A percentile compares a stretch with the other conserved stretches of the same genome.
phyloP scores from a whole-genome alignment of 2,113 vertebrate species.

The Ursus arctos region DNA sequence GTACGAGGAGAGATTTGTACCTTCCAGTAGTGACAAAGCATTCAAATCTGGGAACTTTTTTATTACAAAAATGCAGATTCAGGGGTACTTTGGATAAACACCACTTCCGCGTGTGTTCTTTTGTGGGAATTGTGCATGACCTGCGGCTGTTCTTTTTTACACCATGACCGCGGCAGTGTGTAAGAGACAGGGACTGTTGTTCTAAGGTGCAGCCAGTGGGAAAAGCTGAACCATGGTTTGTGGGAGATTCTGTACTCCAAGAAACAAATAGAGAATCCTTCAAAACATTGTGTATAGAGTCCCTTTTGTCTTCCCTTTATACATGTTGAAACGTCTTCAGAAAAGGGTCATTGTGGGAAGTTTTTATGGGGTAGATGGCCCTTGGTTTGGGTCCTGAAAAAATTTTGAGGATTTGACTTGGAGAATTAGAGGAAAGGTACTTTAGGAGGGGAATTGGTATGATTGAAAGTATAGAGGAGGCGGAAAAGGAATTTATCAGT shows the following conservation, averaged over 20 bases:
- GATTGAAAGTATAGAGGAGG: neutral
- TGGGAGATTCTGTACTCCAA: neutral
- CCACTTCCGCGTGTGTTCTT: neutral
- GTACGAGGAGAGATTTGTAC: neutral
- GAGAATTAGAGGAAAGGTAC: neutral
- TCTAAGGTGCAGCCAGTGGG: neutral
- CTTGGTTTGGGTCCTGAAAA: slow-evolving; percentile 18
- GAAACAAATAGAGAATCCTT: neutral
- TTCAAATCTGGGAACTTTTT: neutral
- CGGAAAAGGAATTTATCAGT: slow-evolving; percentile 25
- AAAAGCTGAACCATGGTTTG: neutral
- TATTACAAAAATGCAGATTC: neutral
- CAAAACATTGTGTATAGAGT: neutral
- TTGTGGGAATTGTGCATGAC: neutral
- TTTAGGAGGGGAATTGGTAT: neutral
- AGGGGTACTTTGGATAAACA: neutral
- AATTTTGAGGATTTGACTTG: neutral
- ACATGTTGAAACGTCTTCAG: slow-evolving; percentile 25
- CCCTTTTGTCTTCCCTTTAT: neutral
- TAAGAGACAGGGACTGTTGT: neutral
- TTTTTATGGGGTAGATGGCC: neutral
- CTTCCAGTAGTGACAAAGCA: neutral
- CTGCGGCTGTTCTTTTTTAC: neutral
- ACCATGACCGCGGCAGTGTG: accelerated
- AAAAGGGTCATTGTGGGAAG: neutral